Evolutionary conservation across 2,113 vertebrate genomes (phyloP), one percentile per base, ranked within the genome.

Genomic region (Pterophyllum scalare): DNA sequence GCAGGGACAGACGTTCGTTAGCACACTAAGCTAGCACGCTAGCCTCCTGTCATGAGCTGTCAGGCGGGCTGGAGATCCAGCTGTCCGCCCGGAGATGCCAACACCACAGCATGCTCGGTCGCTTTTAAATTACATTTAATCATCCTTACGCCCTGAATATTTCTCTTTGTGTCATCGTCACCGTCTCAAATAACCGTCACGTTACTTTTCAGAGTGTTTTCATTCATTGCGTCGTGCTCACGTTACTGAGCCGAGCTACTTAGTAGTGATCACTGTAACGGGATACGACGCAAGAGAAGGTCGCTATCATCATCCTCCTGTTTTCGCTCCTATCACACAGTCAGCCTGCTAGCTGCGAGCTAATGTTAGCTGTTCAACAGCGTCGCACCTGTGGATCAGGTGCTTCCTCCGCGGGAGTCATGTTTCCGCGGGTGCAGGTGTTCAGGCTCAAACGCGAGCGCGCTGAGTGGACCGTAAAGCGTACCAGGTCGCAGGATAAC

Each of bases 311-410:
- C 33, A 11, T 81, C 46, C 54, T 67, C 17, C 70, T 88, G 77
- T 87, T 87, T 60, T 85, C 85, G 58, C 65, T 84, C n/a, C 14
- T 17, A 59, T 56, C 61, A 40, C 56, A 85, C 85, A 79, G 80
- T 54, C 83, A 4, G 38, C 22, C 64, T 46, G 80, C 33, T 80
- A 24, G 19, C 12, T 87, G 89, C 78, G 77, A 77, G 70, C 64
- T 33, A 8, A 75, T 49, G 13, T 22, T 79, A 80, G 79, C 65
- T 22, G 2, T 22, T 54, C 52, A 40, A 35, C 31, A 75, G 72
- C 46, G 26, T 56, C 60, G 87, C 94, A 95, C 94, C 96, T 95
- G 96, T 95, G 91, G 95, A 91, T 88, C 79, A 90, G 90, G 89
- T 93, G 87, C 28, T 20, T 84, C 74, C 35, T 26, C 64, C 58